Evolutionary conservation across 2,113 vertebrate genomes (phyloP).

Genomic region (Semnornis frantzii): DNA sequence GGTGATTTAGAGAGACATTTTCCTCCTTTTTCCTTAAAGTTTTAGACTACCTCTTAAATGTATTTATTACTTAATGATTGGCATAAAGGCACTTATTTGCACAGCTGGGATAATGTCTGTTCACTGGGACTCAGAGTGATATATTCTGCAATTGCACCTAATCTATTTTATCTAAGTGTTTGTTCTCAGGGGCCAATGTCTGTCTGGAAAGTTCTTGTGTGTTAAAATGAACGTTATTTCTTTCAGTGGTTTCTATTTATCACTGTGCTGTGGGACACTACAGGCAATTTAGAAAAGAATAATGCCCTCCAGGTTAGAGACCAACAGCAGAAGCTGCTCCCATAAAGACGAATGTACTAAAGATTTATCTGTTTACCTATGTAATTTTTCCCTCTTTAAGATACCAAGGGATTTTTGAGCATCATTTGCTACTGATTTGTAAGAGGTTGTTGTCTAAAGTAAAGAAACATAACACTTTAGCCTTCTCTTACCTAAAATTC

Average conservation of each 20-base stretch:
- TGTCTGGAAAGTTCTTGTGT: slow-evolving; percentile 70
- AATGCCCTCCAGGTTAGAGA: slow-evolving; percentile 78
- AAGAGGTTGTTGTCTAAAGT: slow-evolving; percentile 60
- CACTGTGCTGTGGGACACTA: slow-evolving; percentile 69
- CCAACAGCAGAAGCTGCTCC: slow-evolving; percentile 73
- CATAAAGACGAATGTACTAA: slow-evolving; percentile 78
- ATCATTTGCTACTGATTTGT: slow-evolving; percentile 77
- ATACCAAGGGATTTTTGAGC: slow-evolving; percentile 72
- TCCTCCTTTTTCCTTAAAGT: slow-evolving; percentile 13
- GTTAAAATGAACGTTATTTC: slow-evolving; percentile 68
- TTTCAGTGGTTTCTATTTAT: slow-evolving; percentile 78
- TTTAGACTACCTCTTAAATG: neutral
- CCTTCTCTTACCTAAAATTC: slow-evolving; percentile 45
- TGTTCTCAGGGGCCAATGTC: slow-evolving; percentile 64
- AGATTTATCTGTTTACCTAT: slow-evolving; percentile 81
- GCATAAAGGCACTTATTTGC: slow-evolving; percentile 37
- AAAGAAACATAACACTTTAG: slow-evolving; percentile 50
- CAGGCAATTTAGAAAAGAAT: slow-evolving; percentile 77
- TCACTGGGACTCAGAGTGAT: slow-evolving; percentile 34
- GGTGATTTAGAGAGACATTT: neutral
- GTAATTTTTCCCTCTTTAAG: slow-evolving; percentile 76
- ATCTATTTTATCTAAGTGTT: slow-evolving; percentile 68
- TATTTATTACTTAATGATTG: slow-evolving; percentile 56
- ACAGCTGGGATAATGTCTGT: slow-evolving; percentile 30
- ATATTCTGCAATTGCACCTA: slow-evolving; percentile 47